These are phyloP conservation scores for Cisticola juncidis DNA, from an alignment of 2,113 vertebrate species.

Conservation along the genomic window DNA sequence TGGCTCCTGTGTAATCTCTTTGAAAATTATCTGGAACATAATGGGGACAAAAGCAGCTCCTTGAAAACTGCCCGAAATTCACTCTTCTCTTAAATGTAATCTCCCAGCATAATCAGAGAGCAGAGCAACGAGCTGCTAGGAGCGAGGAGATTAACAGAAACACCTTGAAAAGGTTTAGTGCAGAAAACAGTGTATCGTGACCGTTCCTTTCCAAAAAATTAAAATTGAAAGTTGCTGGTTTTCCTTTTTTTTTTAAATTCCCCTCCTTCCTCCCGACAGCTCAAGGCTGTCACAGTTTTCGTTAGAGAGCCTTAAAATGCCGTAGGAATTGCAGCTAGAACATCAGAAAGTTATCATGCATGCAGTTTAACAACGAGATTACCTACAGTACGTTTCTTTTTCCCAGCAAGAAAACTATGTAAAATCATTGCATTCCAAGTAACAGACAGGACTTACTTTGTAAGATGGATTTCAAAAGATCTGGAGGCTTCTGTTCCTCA, in stretches of 20 bases:
- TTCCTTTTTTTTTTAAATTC: background rate
- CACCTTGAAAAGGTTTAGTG: slow-evolving; percentile 1
- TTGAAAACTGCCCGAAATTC: slow-evolving; percentile 46
- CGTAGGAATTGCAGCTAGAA: background rate
- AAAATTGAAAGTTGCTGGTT: slow-evolving; percentile 21
- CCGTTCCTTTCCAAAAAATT: slow-evolving; percentile 16
- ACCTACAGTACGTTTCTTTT: background rate
- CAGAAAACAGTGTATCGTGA: background rate
- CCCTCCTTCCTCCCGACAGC: background rate
- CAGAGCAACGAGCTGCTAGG: background rate
- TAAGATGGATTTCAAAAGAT: slow-evolving; percentile 65
- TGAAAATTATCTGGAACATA: slow-evolving; percentile 44
- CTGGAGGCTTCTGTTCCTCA: slow-evolving; percentile 66
- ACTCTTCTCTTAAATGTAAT: slow-evolving; percentile 13
- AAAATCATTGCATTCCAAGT: slow-evolving; percentile 39
- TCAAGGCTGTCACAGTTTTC: background rate
- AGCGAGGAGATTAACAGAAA: background rate
- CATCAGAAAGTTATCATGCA: slow-evolving; percentile 22
- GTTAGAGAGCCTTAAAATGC: background rate
- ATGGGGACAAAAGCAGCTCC: slow-evolving; percentile 52
- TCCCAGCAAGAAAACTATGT: background rate
- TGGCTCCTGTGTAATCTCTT: slow-evolving; percentile 18
- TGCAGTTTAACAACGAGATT: background rate
- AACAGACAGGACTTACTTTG: slow-evolving; percentile 51
- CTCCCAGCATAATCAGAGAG: background rate